Evolutionary conservation across 2,888 invertebrate species (phyloP), one percentile per base, ranked within the genome.

Genomic region (Epistrophella euchroma): DNA sequence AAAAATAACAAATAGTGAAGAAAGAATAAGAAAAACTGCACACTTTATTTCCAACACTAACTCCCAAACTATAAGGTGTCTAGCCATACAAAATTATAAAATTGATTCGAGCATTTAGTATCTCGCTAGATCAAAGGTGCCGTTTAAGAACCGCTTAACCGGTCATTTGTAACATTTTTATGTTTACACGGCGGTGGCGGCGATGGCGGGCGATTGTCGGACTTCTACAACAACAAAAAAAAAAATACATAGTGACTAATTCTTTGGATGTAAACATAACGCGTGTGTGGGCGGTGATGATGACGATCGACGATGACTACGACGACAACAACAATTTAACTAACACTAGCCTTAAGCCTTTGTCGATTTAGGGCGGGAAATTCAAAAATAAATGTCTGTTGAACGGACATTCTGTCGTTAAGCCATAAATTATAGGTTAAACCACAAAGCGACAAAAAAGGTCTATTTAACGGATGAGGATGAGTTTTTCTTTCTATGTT

Each of bases 61-160:
- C 9, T 37, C 2, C 15, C 52, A n/a, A 37, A 22, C 37, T 60
- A 40, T 66, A 19, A 75, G 56, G 68, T 75, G 74, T 66, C 79
- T 75, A 43, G 70, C 35, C 43, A 43, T 71, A 71, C 6, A 71
- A 43, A 80, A 47, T 40, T 52, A 58, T n/a, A 45, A 75, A 81
- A 81, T 62, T 72, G 82, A 45, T 72, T 60, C 77, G n/a, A 50
- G 55, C 71, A 22, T 45, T 66, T 58, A 47, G 47, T 66, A 66
- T 66, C 37, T 72, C 19, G 43, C 32, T 66, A 72, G 71, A 85
- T 85, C 80, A 85, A 85, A 85, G 70, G 66, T 68, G 73, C 72
- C 80, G 81, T 71, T 80, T 76, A 68, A 73, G 81, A 72, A 72
- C 79, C 68, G 72, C 85, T 77, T 77, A 73, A 76, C 47, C 81